Base-by-base conservation (phyloP, 2,888 invertebrate species). In the Eurytoma californica region DNA sequence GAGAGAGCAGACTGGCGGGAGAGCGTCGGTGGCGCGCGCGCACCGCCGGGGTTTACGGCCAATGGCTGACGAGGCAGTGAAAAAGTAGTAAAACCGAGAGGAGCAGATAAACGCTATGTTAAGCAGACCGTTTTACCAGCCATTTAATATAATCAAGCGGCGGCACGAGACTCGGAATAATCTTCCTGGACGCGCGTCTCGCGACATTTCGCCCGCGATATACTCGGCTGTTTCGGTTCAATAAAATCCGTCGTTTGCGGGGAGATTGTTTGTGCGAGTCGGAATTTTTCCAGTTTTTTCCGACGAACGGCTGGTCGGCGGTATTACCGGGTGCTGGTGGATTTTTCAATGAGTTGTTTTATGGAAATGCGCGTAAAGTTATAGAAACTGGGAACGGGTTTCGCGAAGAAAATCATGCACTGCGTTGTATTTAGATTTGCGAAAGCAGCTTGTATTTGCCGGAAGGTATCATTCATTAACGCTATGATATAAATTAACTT, bases 61-160 rank as follows among this genome's bases (percentile, higher is more conserved):
- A 87, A 89, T 88, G 88, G 87, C 88, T 90, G 89, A 89, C 89
- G 89, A 89, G 89, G 89, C 87, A 88, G 90, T 90, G 89, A 89
- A 89, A 90, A 89, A 90, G 89, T 88, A 89, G 85, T 90, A 90
- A 89, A 90, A 89, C 88, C 86, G 85, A 88, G 67, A 72, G 65
- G 87, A 88, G 87, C 88, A 87, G 89, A 89, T 89, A 89, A 89
- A 89, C 89, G 89, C 88, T 89, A 89, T 89, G 90, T 89, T 89
- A 88, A 90, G 88, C 89, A 88, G 88, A 88, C 87, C 88, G 86
- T 90, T 89, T 89, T 89, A 89, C 88, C 89, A 88, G 86, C 86
- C 88, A 87, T 89, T 89, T 90, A 89, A 89, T 89, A 89, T 89
- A 90, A 90, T 90, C 89, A 88, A 76, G 60, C 65, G 61, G 57